Base-by-base conservation (phyloP, 2,888 invertebrate genomes). In the Thalpophila matura region DNA sequence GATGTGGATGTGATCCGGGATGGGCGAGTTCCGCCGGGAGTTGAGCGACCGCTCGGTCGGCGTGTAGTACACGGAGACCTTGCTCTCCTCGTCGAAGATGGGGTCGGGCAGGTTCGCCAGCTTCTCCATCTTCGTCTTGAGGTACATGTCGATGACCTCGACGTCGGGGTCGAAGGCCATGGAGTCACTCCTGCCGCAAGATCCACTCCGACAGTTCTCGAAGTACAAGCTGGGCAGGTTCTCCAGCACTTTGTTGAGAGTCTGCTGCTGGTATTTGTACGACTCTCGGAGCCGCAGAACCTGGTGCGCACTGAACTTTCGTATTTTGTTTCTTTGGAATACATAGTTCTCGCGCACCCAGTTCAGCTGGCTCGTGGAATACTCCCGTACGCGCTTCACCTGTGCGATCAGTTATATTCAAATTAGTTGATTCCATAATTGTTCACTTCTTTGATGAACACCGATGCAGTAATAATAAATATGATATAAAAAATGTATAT, bases 291-390 rank as follows among this genome's bases (percentile, higher is more conserved):
- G 93, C 51, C 98, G 96, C 43, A 99, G 94, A 61, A 99, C 97
- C 91, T 99, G 99, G 87, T 98, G 98, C 18, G 98, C 97, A 93
- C 99, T 98, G 94, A 99, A 99, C 91, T 99, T 99, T 47, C 99
- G 96, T 74, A 99, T 98, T 91, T 98, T 97, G 91, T 98, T 98
- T 59, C 99, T 96, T 91, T 99, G 99, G 96, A 98, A 98, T 87
- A 99, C 98, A 93, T 99, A 99, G 92, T 98, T 99, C 90, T 99
- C 99, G 67, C 99, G 96, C 77, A 99, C 98, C 97, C 98, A 98
- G 91, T 98, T 98, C 81, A 99, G 95, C 91, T 99, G 99, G 66
- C 97, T 96, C 33, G 98, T 97, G 18, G 99, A 98, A 89, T 99
- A 99, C 85, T 99, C 99, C 59, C 98, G 96, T 33, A 99, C 98